Conservation (phyloP, 2,888 invertebrate species). For the Torymus texanus region DNA sequence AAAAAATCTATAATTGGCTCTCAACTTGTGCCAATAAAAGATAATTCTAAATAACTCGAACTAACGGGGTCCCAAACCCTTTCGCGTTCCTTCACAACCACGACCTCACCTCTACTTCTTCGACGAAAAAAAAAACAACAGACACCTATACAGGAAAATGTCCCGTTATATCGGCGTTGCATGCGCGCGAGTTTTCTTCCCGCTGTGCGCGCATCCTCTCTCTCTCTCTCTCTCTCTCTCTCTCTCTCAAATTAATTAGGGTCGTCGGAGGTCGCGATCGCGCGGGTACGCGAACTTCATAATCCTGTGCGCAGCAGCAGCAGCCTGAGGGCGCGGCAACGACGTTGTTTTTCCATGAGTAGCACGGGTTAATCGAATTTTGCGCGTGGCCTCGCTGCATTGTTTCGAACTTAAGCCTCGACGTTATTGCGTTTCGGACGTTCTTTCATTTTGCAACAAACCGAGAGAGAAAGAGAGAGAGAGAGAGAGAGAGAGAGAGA, state of each 20-base stretch:
- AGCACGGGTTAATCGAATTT: slow-evolving; percentile 41
- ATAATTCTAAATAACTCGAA: no score
- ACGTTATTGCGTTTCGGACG: background rate
- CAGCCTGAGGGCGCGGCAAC: slow-evolving; percentile 28
- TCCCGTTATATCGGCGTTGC: slow-evolving; percentile 11
- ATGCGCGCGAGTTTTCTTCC: slow-evolving; percentile 14
- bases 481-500: no score
- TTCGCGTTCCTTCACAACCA: no score
- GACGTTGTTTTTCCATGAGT: slow-evolving; percentile 39
- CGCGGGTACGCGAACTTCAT: slow-evolving; percentile 47
- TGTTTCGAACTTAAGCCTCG: slow-evolving; percentile 30
- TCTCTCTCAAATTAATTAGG: slow-evolving; percentile 53
- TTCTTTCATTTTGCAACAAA: no score
- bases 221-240: slow-evolving; percentile 41
- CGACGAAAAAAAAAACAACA: background rate
- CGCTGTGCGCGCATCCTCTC: slow-evolving; percentile 26
- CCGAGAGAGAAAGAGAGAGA: no score
- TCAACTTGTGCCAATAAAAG: no score
- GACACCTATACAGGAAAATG: slow-evolving; percentile 16
- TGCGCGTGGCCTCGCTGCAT: background rate
- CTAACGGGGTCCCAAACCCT: no score
- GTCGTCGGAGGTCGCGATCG: slow-evolving; percentile 44
- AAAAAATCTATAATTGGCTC: no score
- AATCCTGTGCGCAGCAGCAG: slow-evolving; percentile 43
- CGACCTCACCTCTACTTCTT: no score